Evolutionary conservation across 1,140 invertebrate species (phyloP).

Genomic region (Papilio helenus): DNA sequence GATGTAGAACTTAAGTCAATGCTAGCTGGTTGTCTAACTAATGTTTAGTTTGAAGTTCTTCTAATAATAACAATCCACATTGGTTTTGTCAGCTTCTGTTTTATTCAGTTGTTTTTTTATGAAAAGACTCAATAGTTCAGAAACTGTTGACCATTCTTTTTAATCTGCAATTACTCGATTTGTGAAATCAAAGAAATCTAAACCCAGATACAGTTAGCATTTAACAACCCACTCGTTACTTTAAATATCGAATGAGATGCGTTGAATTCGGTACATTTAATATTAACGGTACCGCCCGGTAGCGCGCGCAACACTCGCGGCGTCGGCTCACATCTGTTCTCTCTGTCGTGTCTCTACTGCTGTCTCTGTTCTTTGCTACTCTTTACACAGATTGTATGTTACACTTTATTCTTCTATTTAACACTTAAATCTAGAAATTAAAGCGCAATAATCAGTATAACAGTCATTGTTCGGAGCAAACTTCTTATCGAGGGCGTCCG

Average conservation of each 20-base stretch:
- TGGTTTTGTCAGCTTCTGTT: no score
- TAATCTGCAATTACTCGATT: neutral
- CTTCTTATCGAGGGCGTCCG: neutral
- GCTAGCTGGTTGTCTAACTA: neutral
- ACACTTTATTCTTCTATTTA: no score
- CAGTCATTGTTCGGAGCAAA: neutral
- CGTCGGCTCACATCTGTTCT: neutral
- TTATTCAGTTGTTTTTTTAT: neutral
- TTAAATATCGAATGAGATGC: constrained; percentile 17
- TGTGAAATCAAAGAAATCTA: neutral
- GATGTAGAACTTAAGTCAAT: neutral
- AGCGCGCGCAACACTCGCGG: neutral
- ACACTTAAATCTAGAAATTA: no score
- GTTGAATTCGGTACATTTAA: constrained; percentile 27
- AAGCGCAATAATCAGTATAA: neutral
- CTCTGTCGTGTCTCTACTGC: neutral
- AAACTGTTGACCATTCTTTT: neutral
- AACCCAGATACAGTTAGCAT: constrained; percentile 2
- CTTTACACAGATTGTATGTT: no score
- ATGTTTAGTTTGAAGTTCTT: no score
- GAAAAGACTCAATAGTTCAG: neutral
- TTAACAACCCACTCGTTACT: neutral
- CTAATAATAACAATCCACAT: no score
- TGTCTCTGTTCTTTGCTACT: neutral
- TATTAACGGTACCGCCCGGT: constrained; percentile 23